phyloP scores from a whole-genome alignment of 2,113 vertebrate species.

The Bolborhynchus lineola region DNA sequence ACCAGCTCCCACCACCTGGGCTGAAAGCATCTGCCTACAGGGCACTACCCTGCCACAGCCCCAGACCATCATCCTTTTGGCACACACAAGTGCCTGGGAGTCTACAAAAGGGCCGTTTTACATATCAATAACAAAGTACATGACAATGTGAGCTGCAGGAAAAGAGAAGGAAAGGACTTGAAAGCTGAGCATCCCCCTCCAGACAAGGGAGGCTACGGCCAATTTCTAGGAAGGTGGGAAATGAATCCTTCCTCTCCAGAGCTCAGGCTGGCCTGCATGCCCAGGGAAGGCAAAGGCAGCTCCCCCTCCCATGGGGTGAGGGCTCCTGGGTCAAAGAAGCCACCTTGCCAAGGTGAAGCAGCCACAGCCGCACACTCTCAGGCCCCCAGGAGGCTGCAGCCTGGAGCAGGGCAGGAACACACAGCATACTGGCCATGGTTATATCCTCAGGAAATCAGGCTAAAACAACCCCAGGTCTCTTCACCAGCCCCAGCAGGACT shows the following conservation, averaged over 20 bases:
- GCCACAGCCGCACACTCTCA: background rate
- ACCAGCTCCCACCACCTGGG: background rate
- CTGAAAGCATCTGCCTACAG: background rate
- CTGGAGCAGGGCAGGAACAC: background rate
- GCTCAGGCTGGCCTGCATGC: background rate
- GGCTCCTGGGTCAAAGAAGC: background rate
- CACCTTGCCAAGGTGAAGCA: background rate
- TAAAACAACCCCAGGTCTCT: background rate
- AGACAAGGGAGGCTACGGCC: background rate
- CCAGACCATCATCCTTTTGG: background rate
- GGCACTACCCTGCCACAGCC: background rate
- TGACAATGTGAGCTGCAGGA: background rate
- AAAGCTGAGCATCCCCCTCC: background rate
- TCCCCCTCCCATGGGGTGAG: background rate
- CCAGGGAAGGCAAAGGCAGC: background rate
- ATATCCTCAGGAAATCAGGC: background rate
- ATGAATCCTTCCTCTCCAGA: background rate
- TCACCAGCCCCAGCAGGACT: background rate
- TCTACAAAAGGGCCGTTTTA: background rate
- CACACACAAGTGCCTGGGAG: background rate
- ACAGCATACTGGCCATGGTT: fast-evolving
- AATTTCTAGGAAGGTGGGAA: background rate
- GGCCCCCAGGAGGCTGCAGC: background rate
- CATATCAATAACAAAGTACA: background rate
- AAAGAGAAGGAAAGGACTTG: background rate